Conservation (phyloP, 2,888 invertebrate genomes). For the Phymatocera aterrima region DNA sequence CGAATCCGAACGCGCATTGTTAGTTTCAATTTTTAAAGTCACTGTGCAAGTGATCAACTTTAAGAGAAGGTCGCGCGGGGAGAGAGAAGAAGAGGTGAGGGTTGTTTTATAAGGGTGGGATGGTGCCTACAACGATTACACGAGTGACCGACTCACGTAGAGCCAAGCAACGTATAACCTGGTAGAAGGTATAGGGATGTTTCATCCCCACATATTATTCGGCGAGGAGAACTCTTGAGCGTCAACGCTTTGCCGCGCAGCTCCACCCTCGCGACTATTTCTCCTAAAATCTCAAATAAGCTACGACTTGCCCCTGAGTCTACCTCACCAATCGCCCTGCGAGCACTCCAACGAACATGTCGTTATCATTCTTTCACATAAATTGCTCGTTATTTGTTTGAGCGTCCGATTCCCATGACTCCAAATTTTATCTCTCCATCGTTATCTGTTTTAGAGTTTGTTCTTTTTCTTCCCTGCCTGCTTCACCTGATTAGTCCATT, state of each 20-base stretch:
- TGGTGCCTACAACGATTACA: conserved; percentile 37
- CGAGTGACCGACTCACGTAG: conserved; percentile 34
- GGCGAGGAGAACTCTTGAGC: conserved; percentile 8
- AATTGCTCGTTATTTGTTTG: conserved; percentile 1
- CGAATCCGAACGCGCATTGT: neutral
- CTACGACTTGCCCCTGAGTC: neutral
- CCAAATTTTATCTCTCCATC: neutral
- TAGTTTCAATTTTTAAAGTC: conserved; percentile 29
- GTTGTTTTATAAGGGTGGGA: neutral
- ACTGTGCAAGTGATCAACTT: conserved; percentile 40
- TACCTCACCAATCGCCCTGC: neutral
- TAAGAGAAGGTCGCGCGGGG: conserved; percentile 41
- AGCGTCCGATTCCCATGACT: neutral
- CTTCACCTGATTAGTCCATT: too few relatives aligned
- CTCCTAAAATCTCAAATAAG: neutral
- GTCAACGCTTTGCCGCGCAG: neutral
- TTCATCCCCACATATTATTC: neutral
- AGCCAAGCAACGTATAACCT: neutral
- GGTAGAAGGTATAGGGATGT: neutral
- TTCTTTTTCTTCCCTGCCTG: neutral
- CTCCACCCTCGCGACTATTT: neutral
- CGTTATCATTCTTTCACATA: conserved; percentile 24
- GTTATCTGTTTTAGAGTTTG: neutral
- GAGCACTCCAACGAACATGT: conserved; percentile 7
- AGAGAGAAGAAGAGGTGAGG: too few relatives aligned